Percentiles rank a stretch among this genome's conserved stretches.
These are phyloP conservation scores for Cryptoprocta ferox DNA, from an alignment of 2,797 vertebrate genomes.

Conservation along the genomic window DNA sequence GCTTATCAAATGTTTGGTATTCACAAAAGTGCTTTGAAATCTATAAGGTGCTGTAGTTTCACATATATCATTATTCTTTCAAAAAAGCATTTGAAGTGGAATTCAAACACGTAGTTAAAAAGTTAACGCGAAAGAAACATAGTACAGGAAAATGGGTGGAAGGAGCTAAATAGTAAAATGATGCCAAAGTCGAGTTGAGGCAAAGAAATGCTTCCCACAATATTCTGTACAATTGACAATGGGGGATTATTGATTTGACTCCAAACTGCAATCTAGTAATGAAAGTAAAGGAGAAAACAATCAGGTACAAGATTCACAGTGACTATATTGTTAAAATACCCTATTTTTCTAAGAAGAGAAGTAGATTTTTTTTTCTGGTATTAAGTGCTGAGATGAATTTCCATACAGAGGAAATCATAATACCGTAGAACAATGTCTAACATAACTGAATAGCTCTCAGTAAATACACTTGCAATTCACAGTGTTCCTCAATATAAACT, in stretches of 20 bases:
- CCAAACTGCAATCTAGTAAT: background rate
- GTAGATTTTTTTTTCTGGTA: background rate
- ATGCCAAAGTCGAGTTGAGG: background rate
- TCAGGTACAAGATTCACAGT: background rate
- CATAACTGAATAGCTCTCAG: background rate
- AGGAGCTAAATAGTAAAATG: background rate
- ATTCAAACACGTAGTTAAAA: slow-evolving; percentile 16
- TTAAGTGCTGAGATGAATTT: background rate
- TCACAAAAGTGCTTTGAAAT: slow-evolving; percentile 48
- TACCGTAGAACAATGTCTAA: background rate
- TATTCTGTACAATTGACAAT: background rate
- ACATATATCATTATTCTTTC: background rate
- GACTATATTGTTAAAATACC: background rate
- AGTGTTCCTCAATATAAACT: background rate
- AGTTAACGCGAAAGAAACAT: background rate
- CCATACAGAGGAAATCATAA: background rate
- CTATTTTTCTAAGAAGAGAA: background rate
- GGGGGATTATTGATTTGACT: background rate
- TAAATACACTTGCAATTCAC: background rate
- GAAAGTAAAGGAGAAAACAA: background rate
- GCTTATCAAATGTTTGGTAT: background rate
- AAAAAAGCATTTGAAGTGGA: background rate
- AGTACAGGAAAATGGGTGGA: background rate
- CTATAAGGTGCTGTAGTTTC: background rate
- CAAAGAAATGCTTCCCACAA: background rate